phyloP scores from a whole-genome alignment of 2,797 vertebrate genomes.

The Alectoris magna region DNA sequence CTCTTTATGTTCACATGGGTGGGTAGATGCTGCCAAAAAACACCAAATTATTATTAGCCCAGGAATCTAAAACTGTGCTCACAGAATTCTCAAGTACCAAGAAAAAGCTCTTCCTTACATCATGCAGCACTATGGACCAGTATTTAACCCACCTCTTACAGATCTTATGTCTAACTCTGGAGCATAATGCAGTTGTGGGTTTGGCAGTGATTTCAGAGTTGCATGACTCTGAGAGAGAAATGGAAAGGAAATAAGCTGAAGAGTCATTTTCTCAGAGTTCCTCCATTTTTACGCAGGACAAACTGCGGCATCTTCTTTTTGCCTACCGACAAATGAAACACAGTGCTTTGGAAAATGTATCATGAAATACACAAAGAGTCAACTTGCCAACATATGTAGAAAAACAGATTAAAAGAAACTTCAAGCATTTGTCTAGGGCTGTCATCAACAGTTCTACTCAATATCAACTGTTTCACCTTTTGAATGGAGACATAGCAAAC shows the following conservation, averaged over 20 bases:
- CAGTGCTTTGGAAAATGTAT: neutral
- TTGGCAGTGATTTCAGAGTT: slow-evolving; percentile 14
- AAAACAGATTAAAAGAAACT: neutral
- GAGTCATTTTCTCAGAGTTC: neutral
- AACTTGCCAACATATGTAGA: neutral
- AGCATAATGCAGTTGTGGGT: neutral
- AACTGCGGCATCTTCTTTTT: neutral
- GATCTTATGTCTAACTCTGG: neutral
- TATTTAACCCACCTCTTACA: neutral
- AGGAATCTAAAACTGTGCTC: neutral
- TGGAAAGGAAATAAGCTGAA: neutral
- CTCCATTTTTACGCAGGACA: rapidly evolving
- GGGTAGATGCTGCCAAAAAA: neutral
- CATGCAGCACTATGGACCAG: neutral
- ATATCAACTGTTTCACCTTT: neutral
- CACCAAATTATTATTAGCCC: neutral
- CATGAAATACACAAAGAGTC: neutral
- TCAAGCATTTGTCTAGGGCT: neutral
- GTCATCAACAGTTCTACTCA: neutral
- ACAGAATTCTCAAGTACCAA: neutral
- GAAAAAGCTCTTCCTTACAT: neutral
- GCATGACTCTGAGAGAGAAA: neutral
- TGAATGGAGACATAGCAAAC: neutral
- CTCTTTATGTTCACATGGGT: neutral
- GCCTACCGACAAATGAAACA: neutral